phyloP scores from a whole-genome alignment of 2,113 vertebrate species.

The Sinocyclocheilus anshuiensis region DNA sequence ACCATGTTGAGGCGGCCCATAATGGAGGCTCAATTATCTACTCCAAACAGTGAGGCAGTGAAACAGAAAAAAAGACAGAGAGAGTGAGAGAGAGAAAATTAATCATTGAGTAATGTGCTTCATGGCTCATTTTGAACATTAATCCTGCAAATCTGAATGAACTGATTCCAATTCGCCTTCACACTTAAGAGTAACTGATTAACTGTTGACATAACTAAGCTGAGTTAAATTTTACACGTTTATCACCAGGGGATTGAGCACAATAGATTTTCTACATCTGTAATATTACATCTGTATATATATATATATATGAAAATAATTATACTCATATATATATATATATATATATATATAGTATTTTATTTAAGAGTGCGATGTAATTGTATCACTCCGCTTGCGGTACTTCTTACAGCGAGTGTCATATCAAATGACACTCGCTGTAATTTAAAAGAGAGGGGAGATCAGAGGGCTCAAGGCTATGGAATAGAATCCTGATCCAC shows the following conservation, averaged over 20 bases:
- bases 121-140: constrained; percentile 76
- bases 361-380: no score
- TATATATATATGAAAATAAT: no score
- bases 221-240: constrained; percentile 1
- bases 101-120: constrained; percentile 61
- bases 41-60: constrained; percentile 65
- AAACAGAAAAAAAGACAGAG: background rate
- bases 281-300: no score
- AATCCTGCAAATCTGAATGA: constrained; percentile 74
- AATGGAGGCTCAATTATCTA: constrained; percentile 75
- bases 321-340: no score
- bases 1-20: constrained; percentile 71
- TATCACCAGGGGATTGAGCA: background rate
- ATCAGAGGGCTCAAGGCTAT: no score
- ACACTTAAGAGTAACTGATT: constrained; percentile 71
- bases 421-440: no score
- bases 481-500: no score
- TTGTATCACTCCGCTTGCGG: no score
- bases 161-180: constrained; percentile 74
- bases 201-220: constrained; percentile 68
- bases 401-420: no score
- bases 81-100: constrained; percentile 35
- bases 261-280: no score
- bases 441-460: no score
- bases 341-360: no score